Evolutionary conservation across 2,113 vertebrate genomes (phyloP).

Genomic region (Montifringilla adamsi): DNA sequence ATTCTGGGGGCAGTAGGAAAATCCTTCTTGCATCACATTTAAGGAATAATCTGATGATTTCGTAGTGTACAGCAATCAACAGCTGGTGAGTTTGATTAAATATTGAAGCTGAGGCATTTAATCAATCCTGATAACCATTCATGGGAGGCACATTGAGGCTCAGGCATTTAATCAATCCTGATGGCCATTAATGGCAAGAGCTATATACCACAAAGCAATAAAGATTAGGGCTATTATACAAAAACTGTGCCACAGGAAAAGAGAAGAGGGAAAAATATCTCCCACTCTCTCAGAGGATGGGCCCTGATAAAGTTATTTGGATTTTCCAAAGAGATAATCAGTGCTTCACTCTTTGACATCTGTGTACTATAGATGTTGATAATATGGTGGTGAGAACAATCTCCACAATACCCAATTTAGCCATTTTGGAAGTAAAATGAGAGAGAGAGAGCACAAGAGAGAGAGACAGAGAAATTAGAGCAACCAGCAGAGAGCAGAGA

Average conservation of each 20-base stretch:
- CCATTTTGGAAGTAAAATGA: not conserved
- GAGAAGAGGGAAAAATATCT: not conserved
- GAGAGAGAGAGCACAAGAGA: not conserved
- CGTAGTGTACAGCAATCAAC: not conserved
- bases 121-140: constrained; percentile 26
- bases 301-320: not conserved
- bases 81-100: constrained; percentile 35
- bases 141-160: not conserved
- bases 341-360: not conserved
- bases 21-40: not conserved
- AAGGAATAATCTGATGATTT: constrained; percentile 4
- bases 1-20: not conserved
- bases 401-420: not conserved
- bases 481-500: not conserved
- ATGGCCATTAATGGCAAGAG: not conserved
- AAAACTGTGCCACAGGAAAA: not conserved
- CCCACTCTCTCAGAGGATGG: not conserved
- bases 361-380: not conserved
- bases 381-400: not conserved
- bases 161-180: constrained; percentile 19
- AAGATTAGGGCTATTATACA: not conserved
- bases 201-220: constrained; percentile 6
- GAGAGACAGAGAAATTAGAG: not conserved
- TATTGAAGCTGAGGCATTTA: constrained; percentile 17
- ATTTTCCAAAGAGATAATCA: not conserved